A percentile compares a stretch with the other conserved stretches of the same genome.
Conservation (phyloP, 1,140 invertebrate species). For the Drosophila tani region DNA sequence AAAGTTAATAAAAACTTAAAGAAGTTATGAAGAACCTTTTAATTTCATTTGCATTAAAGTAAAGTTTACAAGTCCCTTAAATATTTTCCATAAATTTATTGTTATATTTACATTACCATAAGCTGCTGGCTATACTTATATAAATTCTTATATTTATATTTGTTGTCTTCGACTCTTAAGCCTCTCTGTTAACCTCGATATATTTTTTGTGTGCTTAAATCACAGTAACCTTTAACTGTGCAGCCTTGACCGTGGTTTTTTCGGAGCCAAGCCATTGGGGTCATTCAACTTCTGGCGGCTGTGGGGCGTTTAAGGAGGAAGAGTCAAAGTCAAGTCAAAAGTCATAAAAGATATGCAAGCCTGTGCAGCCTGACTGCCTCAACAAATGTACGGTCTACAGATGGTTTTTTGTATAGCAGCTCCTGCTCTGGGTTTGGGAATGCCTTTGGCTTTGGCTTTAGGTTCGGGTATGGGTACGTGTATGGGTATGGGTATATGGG, state of each 20-base stretch:
- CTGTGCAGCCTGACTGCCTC: slow-evolving; percentile 41
- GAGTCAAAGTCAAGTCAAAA: slow-evolving; percentile 76
- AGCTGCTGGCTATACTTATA: too few relatives aligned
- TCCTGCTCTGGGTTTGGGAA: slow-evolving; percentile 4
- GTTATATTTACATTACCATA: too few relatives aligned
- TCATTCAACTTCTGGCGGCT: slow-evolving; percentile 60
- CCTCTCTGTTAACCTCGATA: too few relatives aligned
- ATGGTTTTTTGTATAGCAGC: slow-evolving; percentile 43
- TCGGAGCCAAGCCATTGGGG: slow-evolving; percentile 52
- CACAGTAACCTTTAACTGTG: background rate
- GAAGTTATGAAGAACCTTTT: too few relatives aligned
- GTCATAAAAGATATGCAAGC: slow-evolving; percentile 81
- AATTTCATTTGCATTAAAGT: too few relatives aligned
- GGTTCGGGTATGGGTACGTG: slow-evolving; percentile 28
- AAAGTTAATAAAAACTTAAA: too few relatives aligned
- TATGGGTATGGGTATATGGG: slow-evolving; percentile 17
- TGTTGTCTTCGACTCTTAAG: too few relatives aligned
- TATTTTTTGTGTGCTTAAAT: background rate
- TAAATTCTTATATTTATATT: too few relatives aligned
- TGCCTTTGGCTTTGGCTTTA: slow-evolving; percentile 24
- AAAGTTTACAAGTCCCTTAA: background rate
- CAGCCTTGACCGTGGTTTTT: slow-evolving; percentile 45
- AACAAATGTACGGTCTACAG: slow-evolving; percentile 58
- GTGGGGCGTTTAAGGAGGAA: slow-evolving; percentile 46
- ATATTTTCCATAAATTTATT: too few relatives aligned